Evolutionary conservation across 2,888 invertebrate genomes (phyloP).

Genomic region (Aporophyla nigra): DNA sequence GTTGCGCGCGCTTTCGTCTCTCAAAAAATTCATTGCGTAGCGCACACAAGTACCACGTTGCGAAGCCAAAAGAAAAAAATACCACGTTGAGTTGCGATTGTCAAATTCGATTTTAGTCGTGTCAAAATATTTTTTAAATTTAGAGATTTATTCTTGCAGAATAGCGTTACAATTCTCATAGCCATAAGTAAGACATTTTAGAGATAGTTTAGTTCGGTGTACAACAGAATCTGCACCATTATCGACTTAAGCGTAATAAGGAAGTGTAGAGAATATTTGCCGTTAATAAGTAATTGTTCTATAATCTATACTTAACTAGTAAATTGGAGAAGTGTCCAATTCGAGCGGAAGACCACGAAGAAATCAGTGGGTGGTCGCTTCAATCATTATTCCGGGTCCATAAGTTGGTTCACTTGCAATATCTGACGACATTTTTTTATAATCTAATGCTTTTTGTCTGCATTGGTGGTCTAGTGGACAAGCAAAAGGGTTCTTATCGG

Average conservation of each 20-base stretch:
- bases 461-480: background rate
- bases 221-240: too few relatives aligned
- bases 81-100: too few relatives aligned
- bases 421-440: background rate
- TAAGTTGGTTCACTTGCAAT: background rate
- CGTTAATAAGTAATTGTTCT: constrained; percentile 1
- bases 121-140: too few relatives aligned
- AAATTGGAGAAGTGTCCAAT: constrained; percentile 12
- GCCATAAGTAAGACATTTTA: too few relatives aligned
- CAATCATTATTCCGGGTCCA: background rate
- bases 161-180: too few relatives aligned
- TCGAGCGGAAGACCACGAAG: constrained; percentile 6
- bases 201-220: too few relatives aligned
- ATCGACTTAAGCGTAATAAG: constrained; percentile 26
- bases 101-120: too few relatives aligned
- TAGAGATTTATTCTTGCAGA: too few relatives aligned
- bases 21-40: too few relatives aligned
- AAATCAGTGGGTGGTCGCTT: constrained; percentile 2
- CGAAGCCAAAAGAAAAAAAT: too few relatives aligned
- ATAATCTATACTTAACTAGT: background rate
- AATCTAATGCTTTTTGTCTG: background rate
- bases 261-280: constrained; percentile 27
- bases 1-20: too few relatives aligned
- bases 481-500: background rate
- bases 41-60: too few relatives aligned